Evolutionary conservation across 2,888 invertebrate genomes (phyloP), one percentile per base, ranked within the genome.

Genomic region (Sinodicranocentrus sp.): DNA sequence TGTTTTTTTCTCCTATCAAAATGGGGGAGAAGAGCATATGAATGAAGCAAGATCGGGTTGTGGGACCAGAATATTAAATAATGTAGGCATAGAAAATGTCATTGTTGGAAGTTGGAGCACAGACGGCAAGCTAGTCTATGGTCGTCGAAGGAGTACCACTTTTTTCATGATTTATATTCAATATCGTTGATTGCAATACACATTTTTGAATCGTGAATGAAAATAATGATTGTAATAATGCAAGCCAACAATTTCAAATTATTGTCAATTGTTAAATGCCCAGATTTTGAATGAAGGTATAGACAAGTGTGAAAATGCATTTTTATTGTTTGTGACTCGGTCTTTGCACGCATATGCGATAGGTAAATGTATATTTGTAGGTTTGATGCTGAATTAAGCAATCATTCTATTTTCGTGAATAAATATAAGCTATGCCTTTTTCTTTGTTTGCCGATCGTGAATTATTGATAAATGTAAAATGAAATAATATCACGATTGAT

Each of bases 41-140:
- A 39, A 54, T 75, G 39, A 65, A 52, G 63, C 21, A 43, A 70
- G 78, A 78, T 78, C 61, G 57, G 44, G 57, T 70, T 78, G 78
- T 70, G 48, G 61, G 70, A 70, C 70, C 68, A 78, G 78, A 78
- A 78, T 78, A 78, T 78, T 78, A 70, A 68, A 61, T 70, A 68
- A 57, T 33, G 25, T 28, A 61, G 61, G 15, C 26, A 33, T 8
- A 48, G 48, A 17, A 48, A 48, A 33, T 33, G 33, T 33, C n/a
- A n/a, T 33, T 33, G 33, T 33, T 33, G 33, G 33, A 33, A 33
- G 10, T 33, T 6, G 33, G 33, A 33, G 33, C 10, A n/a, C n/a
- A n/a, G n/a, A n/a, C n/a, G n/a, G n/a, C n/a, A 44, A n/a, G 44
- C 52, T 3, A 19, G 33, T 33, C n/a, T 44, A 17, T 52, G 52